These are phyloP conservation scores for Platyrinchus mystaceus DNA, from an alignment of 2,797 vertebrate genomes.

Conservation along the genomic window DNA sequence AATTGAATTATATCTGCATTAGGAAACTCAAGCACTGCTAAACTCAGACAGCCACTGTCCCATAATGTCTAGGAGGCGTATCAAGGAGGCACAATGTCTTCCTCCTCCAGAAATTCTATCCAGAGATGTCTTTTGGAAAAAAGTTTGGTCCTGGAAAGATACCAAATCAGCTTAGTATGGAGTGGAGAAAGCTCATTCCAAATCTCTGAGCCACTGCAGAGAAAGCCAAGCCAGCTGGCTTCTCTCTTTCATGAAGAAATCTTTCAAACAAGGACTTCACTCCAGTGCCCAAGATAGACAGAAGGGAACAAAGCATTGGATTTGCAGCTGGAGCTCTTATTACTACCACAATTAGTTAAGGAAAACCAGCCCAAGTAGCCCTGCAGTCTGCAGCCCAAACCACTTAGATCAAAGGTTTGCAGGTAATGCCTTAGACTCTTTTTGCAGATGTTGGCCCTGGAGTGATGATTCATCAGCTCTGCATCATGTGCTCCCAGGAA, in stretches of 20 bases:
- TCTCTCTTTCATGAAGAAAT: background rate
- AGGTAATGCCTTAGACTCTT: background rate
- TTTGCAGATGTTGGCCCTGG: background rate
- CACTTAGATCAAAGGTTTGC: background rate
- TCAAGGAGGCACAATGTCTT: background rate
- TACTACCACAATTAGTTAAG: background rate
- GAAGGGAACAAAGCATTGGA: background rate
- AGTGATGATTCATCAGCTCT: background rate
- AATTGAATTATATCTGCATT: constrained; percentile 12
- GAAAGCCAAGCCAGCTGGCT: background rate
- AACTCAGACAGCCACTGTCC: background rate
- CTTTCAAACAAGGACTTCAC: background rate
- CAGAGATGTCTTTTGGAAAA: constrained; percentile 23
- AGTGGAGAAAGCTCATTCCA: constrained; percentile 3
- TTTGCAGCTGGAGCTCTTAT: background rate
- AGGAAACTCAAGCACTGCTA: constrained; percentile 7
- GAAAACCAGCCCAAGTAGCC: background rate
- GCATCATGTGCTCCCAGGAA: background rate
- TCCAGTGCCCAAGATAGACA: background rate
- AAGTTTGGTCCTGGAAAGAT: constrained; percentile 12
- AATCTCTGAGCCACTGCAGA: background rate
- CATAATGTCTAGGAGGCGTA: background rate
- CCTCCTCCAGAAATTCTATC: constrained; percentile 7
- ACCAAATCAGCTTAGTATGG: background rate
- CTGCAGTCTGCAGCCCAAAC: background rate